These are phyloP conservation scores for Esox lucius DNA, from an alignment of 2,797 vertebrate species.

Conservation along the genomic window DNA sequence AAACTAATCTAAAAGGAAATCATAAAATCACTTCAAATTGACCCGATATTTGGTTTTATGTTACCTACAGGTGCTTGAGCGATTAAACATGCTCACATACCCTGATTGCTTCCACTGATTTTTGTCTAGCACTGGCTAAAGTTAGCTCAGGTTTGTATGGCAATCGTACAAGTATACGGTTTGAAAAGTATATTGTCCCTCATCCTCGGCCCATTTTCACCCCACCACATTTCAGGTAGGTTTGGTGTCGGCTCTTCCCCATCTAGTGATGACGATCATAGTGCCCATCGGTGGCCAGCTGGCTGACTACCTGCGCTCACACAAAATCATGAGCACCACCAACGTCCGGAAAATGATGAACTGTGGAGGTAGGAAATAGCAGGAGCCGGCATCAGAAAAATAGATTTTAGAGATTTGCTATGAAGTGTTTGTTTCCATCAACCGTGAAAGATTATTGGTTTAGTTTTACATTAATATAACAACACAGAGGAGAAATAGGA, in stretches of 20 bases:
- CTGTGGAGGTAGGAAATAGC: constrained; percentile 79
- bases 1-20: too few relatives aligned
- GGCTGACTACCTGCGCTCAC: constrained; percentile 83
- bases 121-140: too few relatives aligned
- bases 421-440: neutral
- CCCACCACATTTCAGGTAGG: constrained; percentile 77
- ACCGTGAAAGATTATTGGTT: neutral
- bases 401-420: neutral
- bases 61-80: too few relatives aligned
- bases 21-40: too few relatives aligned
- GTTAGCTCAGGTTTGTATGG: too few relatives aligned
- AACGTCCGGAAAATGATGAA: constrained; percentile 94
- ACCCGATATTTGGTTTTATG: too few relatives aligned
- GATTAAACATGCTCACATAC: too few relatives aligned
- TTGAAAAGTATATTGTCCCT: neutral
- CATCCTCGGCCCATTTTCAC: neutral
- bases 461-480: neutral
- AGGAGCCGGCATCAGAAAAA: neutral
- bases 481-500: neutral
- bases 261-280: constrained; percentile 92
- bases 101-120: too few relatives aligned
- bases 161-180: neutral
- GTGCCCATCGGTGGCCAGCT: constrained; percentile 91
- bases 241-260: constrained; percentile 86
- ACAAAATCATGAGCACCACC: constrained; percentile 88